These are phyloP conservation scores for Coendou prehensilis DNA, from an alignment of 2,797 vertebrate genomes.

Conservation along the genomic window DNA sequence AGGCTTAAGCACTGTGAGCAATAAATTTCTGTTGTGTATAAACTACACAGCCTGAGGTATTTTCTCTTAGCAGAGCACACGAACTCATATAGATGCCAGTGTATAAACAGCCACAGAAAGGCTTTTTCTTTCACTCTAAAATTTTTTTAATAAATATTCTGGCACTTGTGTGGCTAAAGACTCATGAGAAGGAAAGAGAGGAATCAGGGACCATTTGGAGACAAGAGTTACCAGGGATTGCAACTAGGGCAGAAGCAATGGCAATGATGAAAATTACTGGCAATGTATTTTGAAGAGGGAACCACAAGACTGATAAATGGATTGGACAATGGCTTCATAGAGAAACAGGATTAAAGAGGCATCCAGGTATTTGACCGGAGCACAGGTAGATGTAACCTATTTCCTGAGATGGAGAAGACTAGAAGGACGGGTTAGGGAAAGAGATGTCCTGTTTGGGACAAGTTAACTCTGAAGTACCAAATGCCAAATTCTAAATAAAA, in stretches of 20 bases:
- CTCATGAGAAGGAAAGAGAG: background rate
- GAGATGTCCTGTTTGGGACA: background rate
- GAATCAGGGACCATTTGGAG: background rate
- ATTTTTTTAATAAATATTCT: background rate
- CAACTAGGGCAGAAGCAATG: background rate
- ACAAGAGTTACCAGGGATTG: background rate
- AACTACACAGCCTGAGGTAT: background rate
- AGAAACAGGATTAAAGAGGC: background rate
- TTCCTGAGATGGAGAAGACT: background rate
- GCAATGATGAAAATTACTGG: background rate
- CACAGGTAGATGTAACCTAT: background rate
- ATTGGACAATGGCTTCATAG: background rate
- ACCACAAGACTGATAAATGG: background rate
- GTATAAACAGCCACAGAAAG: background rate
- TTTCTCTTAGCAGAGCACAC: background rate
- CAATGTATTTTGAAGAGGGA: background rate
- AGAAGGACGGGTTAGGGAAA: too few relatives aligned
- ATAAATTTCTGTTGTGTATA: background rate
- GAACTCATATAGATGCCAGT: background rate
- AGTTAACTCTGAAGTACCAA: background rate
- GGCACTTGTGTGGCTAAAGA: background rate
- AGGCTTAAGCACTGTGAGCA: background rate
- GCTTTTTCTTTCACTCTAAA: background rate
- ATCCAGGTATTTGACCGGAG: background rate
- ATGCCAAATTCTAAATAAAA: background rate